Evolutionary conservation across 2,113 vertebrate genomes (phyloP).

Genomic region (Rafetus swinhoei): DNA sequence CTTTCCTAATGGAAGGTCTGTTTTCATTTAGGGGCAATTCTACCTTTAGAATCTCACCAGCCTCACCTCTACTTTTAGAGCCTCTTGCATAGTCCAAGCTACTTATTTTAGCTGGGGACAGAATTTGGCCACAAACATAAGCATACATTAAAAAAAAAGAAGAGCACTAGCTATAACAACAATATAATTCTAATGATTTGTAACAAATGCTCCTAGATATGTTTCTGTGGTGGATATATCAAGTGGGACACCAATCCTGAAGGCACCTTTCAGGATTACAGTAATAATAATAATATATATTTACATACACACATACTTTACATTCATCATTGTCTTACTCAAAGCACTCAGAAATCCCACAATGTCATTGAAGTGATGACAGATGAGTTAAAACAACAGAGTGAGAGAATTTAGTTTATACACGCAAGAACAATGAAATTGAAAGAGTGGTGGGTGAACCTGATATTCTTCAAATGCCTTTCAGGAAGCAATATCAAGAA

Average conservation of each 20-base stretch:
- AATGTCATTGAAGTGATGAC: not conserved
- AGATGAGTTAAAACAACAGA: not conserved
- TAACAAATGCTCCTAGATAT: not conserved
- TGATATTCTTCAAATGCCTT: not conserved
- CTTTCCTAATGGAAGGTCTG: not conserved
- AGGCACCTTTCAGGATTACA: not conserved
- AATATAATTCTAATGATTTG: not conserved
- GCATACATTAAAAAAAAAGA: not conserved
- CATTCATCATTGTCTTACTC: not conserved
- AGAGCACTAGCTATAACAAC: not conserved
- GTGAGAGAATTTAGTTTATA: accelerated
- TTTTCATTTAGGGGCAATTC: not conserved
- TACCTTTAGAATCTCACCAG: not conserved
- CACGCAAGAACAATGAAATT: not conserved
- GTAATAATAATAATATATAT: not conserved
- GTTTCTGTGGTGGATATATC: not conserved
- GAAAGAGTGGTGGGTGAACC: not conserved
- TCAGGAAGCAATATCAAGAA: not conserved
- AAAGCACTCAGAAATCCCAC: not conserved
- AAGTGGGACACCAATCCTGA: not conserved
- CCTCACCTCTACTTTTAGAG: too few relatives aligned
- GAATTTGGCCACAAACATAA: not conserved
- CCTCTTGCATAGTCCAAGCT: not conserved
- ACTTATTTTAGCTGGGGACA: not conserved
- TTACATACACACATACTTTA: not conserved